Evolutionary conservation across 2,888 invertebrate genomes (phyloP), one percentile per base, ranked within the genome.

Genomic region (Eupsilia transversa): DNA sequence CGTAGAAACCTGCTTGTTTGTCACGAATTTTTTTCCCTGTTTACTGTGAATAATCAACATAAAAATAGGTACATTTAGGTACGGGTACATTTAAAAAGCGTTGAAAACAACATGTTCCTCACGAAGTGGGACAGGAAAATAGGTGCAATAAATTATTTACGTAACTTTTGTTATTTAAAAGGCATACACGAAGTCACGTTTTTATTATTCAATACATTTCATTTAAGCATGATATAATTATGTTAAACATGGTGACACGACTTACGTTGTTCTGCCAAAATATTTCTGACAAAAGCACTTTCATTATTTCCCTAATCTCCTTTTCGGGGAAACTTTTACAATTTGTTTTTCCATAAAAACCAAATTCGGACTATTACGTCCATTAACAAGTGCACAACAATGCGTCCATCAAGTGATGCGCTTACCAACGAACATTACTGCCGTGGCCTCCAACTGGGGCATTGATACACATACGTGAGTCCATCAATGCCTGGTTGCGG

Each of bases 1-100:
- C 77, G 20, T 60, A 30, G 80, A 77, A 77, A 60, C 14, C 38
- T 38, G 4, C 52, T 38, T 66, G 66, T 77, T 65, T 61, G 60
- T 77, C 52, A n/a, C 12, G n/a, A 54, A 27, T 14, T 0, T 2
- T 35, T 49, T 60, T 65, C 17, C 64, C 5, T 72, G 14, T 52
- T 33, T 60, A 60, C 46, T 46, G 52, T 72, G 38, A 79, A 41
- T 41, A 71, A 46, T 49, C 2, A 12, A 17, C 9, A 38, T 38
- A 12, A 14, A 79, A 71, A 64, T 78, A 49, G 30, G 46, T 46
- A 9, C n/a, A n/a, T n/a, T n/a, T n/a, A n/a, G n/a, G n/a, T n/a
- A n/a, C n/a, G n/a, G 0, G 14, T 33, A 35, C 6, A 10, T 59
- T 77, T 54, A 2, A 20, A 27, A 49, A 41, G 23, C 23, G 27